phyloP scores from a whole-genome alignment of 2,113 vertebrate species.

The Diglossa brunneiventris region DNA sequence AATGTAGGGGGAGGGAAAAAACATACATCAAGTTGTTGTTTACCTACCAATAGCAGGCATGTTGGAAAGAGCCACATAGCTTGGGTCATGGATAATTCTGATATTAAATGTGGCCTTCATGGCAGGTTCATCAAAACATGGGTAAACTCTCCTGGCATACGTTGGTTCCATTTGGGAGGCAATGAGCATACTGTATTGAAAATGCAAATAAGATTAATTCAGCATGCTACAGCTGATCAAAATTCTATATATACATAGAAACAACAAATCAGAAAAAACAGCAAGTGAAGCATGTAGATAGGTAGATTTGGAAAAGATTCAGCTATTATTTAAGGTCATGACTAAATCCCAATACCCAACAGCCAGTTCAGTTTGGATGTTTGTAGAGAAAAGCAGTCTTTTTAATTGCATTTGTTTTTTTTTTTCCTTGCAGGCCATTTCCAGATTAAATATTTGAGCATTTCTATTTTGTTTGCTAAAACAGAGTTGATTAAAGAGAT shows the following conservation, averaged over 20 bases:
- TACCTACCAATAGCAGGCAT: constrained; percentile 79
- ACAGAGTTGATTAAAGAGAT: not conserved
- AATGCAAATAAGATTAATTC: constrained; percentile 9
- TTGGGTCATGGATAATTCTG: constrained; percentile 77
- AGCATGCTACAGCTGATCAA: not conserved
- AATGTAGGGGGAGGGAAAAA: rapidly evolving
- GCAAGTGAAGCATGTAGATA: not conserved
- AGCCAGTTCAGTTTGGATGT: not conserved
- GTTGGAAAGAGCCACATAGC: constrained; percentile 79
- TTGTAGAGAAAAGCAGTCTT: not conserved
- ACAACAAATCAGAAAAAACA: not conserved
- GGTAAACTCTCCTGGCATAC: constrained; percentile 76
- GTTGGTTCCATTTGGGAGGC: constrained; percentile 77
- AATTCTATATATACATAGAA: not conserved
- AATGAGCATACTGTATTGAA: constrained; percentile 69
- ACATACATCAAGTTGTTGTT: not conserved
- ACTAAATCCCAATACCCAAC: not conserved
- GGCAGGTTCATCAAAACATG: constrained; percentile 83
- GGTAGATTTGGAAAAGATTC: not conserved
- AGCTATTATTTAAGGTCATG: not conserved
- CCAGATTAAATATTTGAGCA: not conserved
- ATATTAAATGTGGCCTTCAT: constrained; percentile 82
- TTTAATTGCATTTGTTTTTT: not conserved
- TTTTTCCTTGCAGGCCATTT: not conserved
- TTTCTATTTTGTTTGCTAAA: not conserved